Conservation (phyloP, 2,797 vertebrate genomes). For the Megalops cyprinoides region DNA sequence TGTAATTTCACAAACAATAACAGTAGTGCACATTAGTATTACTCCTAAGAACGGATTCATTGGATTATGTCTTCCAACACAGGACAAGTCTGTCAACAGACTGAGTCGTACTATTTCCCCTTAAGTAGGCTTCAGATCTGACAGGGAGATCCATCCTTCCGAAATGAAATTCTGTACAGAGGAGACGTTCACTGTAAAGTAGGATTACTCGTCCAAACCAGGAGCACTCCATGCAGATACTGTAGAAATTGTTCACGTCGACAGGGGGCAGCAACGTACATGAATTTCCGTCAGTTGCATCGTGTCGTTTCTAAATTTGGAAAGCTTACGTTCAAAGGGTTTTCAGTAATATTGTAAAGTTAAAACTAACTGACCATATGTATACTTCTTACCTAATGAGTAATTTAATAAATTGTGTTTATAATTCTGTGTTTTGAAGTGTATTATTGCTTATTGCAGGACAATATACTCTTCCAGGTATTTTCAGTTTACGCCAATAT, state of each 20-base stretch:
- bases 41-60: not conserved
- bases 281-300: not conserved
- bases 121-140: not conserved
- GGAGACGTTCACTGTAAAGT: not conserved
- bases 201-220: not conserved
- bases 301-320: not conserved
- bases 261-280: slow-evolving; percentile 12
- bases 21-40: not conserved
- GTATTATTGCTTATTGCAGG: too few relatives aligned
- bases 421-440: not conserved
- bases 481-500: not conserved
- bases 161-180: not conserved
- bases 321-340: not conserved
- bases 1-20: too few relatives aligned
- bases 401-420: too few relatives aligned
- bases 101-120: not conserved
- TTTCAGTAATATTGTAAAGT: not conserved
- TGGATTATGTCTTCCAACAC: not conserved
- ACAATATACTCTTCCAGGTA: not conserved
- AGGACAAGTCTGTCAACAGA: too few relatives aligned
- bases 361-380: not conserved
- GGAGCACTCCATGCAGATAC: not conserved
- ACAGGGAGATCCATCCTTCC: not conserved
- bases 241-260: not conserved
- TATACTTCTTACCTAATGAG: too few relatives aligned